phyloP scores from a whole-genome alignment of 2,888 invertebrate species.

The Notocelia uddmanniana region DNA sequence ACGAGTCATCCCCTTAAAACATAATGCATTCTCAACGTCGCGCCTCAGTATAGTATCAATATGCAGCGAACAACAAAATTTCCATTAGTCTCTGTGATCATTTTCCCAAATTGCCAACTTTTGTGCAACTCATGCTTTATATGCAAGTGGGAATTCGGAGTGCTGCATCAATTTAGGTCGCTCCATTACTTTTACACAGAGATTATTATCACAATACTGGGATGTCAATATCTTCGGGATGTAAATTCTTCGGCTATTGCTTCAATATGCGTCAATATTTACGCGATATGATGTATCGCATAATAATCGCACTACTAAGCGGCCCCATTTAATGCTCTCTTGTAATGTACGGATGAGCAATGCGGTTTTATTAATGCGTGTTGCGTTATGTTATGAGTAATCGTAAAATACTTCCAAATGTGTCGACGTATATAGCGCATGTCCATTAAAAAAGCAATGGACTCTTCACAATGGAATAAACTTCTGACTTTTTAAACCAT shows the following conservation, averaged over 20 bases:
- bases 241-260: too few species aligned
- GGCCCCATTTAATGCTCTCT: background rate
- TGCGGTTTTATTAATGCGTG: background rate
- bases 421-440: background rate
- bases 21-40: too few species aligned
- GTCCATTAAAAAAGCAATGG: too few species aligned
- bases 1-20: too few species aligned
- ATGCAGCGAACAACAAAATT: background rate
- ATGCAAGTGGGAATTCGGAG: background rate
- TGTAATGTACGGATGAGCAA: background rate
- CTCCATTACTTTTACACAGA: too few species aligned
- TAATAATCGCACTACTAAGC: too few species aligned
- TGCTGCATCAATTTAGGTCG: background rate
- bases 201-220: too few species aligned
- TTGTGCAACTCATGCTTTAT: slow-evolving; percentile 11
- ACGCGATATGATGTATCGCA: too few species aligned
- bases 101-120: slow-evolving; percentile 7
- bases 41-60: background rate
- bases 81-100: background rate
- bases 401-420: background rate
- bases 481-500: too few species aligned
- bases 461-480: too few species aligned
- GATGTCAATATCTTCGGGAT: too few species aligned
- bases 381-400: background rate
- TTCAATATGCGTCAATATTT: too few species aligned